These are phyloP conservation scores for Petrolisthes manimaculis DNA, from an alignment of 2,888 invertebrate species.

Conservation along the genomic window DNA sequence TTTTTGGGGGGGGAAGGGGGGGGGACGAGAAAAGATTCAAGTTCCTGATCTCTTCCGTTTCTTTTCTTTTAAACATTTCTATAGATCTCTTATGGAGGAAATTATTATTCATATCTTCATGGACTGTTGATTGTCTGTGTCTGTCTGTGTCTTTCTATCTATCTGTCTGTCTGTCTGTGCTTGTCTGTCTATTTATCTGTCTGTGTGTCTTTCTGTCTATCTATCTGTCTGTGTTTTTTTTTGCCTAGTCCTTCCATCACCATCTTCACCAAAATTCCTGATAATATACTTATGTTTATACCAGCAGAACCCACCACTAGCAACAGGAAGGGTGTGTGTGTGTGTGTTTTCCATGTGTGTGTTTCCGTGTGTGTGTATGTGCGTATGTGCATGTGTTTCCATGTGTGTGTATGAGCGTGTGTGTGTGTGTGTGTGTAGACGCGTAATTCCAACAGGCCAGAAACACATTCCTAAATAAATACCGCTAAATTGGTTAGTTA, in stretches of 20 bases:
- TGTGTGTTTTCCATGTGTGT: background rate
- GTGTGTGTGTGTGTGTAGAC: constrained; percentile 12
- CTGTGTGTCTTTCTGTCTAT: no score
- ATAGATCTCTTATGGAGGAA: background rate
- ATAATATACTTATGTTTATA: background rate
- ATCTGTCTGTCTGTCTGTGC: no score
- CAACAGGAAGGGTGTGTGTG: background rate
- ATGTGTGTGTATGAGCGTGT: constrained; percentile 14
- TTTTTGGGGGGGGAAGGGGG: no score
- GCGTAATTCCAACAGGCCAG: no score
- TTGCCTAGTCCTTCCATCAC: background rate
- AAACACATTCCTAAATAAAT: no score
- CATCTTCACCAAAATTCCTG: background rate
- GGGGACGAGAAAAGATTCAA: no score
- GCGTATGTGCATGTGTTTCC: background rate
- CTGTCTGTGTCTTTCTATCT: background rate
- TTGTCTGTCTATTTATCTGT: no score
- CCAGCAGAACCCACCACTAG: background rate
- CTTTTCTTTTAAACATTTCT: background rate
- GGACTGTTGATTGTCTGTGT: background rate
- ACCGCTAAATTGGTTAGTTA: no score
- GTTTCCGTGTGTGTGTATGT: background rate
- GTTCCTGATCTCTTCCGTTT: background rate
- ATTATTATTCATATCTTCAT: background rate
- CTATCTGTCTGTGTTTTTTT: no score